Evolutionary conservation across 2,888 invertebrate genomes (phyloP), one percentile per base, ranked within the genome.

Genomic region (Erebia epiphron): DNA sequence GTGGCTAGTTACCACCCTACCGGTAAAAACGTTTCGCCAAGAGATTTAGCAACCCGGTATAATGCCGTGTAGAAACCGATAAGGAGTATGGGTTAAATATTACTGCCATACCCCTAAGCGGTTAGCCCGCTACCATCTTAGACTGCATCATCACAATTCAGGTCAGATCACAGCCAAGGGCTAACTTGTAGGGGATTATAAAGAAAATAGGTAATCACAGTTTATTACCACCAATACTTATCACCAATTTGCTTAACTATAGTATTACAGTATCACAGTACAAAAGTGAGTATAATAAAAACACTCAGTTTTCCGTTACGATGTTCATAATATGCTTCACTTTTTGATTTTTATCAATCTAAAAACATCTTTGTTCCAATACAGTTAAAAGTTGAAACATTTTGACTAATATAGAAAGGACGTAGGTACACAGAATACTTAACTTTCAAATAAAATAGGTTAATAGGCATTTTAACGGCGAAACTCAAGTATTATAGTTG

Each of bases 371-470:
- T 57, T 75, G 71, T 46, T 14, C 1, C 1, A 3, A 5, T 1
- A 0, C 0, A 0, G 11, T 11, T 68, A 75, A 46, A 67, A 67
- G 60, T 18, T 63, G 67, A 26, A 70, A 46, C 74, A 49, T 68
- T 1, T 18, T 43, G 60, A 13, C 13, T n/a, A 8, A 7, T 8
- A 57, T 60, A 75, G 71, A 76, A 76, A 73, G 75, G 75, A 78
- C 79, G 79, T 76, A 78, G n/a, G n/a, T n/a, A n/a, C 77, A 81
- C 79, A 74, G 81, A 81, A 84, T 82, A n/a, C n/a, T n/a, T n/a
- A 83, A 89, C 90, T 91, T 89, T 90, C 88, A 86, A 89, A 89
- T 89, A 84, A 91, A 89, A 89, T 91, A 87, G 91, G 91, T 90
- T 91, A 91, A 91, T 91, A 89, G 88, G 85, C 85, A 85, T 88